A percentile compares a stretch with the other conserved stretches of the same genome.
phyloP scores from a whole-genome alignment of 37 sponge, comb jelly and placozoan species.

The Diacarnus erythraeanus region DNA sequence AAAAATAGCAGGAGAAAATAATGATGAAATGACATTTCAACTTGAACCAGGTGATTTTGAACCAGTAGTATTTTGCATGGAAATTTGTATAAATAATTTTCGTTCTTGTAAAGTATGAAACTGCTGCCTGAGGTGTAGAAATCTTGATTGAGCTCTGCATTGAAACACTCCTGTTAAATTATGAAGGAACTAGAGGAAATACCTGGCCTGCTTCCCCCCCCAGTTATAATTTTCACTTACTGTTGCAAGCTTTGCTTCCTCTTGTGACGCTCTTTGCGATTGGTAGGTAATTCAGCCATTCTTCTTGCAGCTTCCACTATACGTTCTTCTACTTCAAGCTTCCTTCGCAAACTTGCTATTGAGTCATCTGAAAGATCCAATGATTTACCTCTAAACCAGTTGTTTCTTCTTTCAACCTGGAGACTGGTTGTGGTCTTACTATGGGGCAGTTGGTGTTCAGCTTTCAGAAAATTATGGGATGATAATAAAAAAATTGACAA shows the following conservation, averaged over 20 bases:
- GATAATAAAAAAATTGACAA: too few species aligned
- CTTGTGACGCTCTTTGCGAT: conserved; percentile 5
- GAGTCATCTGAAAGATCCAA: conserved; percentile 2
- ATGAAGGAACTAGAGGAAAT: not conserved
- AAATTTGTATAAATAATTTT: conserved; percentile 14
- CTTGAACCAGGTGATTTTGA: not conserved
- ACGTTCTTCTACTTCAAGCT: conserved; percentile 37
- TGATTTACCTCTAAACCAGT: not conserved
- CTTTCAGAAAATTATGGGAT: too few species aligned
- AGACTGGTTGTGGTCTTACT: too few species aligned
- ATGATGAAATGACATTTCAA: conserved; percentile 3
- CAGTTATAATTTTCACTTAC: conserved; percentile 3
- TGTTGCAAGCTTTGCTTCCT: conserved; percentile 26
- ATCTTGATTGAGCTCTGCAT: conserved; percentile 20
- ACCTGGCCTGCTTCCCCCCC: not conserved
- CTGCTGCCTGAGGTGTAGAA: conserved; percentile 27
- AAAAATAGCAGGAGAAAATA: not conserved
- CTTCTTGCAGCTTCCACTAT: conserved; percentile 48
- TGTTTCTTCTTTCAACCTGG: not conserved
- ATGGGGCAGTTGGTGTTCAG: too few species aligned
- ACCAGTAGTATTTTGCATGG: conserved; percentile 14
- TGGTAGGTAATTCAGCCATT: conserved; percentile 36
- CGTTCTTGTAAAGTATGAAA: conserved; percentile 32
- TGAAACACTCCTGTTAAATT: not conserved
- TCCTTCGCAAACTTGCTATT: conserved; percentile 6